Evolutionary conservation across 2,113 vertebrate genomes (phyloP), one percentile per base, ranked within the genome.

Genomic region (Rattus rattus): DNA sequence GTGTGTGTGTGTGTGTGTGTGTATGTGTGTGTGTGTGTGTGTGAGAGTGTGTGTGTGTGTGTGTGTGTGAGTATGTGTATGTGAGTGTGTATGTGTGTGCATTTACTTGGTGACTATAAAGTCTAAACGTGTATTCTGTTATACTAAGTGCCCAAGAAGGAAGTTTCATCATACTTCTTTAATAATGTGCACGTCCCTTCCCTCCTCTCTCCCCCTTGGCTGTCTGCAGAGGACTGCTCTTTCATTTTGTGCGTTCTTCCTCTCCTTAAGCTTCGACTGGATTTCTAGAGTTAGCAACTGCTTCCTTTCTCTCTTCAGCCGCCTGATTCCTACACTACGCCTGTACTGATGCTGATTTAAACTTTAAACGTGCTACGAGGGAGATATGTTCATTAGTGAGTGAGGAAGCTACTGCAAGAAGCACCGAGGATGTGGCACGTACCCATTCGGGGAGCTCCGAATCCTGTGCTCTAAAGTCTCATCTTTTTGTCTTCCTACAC

Each of bases 371-470:
- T n/a, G 0, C 36, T 79, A 70, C 39, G 28, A 79, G 92, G 24
- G 26, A 30, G 39, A 1, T 13, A 79, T 77, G 13, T 88, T 91
- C 43, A 43, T 67, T 91, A 92, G 52, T 73, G 85, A 91, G 33
- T 56, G 36, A 92, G 6, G 22, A 95, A 92, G 54, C 54, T 43
- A 14, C 59, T 52, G 33, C 16, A 79, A 92, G 36, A 56, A 14
- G 16, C n/a, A 67, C 24, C 39, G 90, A 61, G 54, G 77, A 24
- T 77, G 39, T 65, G 20, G 85, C 69, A 95, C 95, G 84, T 28
- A 52, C n/a, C 59, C n/a, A 95, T 36, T 54, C 59, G 54, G 88
- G 39, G 89, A 96, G 86, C 4, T 65, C 76, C 43, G 65, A 87
- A 76, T 81, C 43, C 56, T 85, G 43, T 33, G 65, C 20, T 86